phyloP scores from a whole-genome alignment of 2,888 invertebrate genomes.

The Pristionchus japonicus region DNA sequence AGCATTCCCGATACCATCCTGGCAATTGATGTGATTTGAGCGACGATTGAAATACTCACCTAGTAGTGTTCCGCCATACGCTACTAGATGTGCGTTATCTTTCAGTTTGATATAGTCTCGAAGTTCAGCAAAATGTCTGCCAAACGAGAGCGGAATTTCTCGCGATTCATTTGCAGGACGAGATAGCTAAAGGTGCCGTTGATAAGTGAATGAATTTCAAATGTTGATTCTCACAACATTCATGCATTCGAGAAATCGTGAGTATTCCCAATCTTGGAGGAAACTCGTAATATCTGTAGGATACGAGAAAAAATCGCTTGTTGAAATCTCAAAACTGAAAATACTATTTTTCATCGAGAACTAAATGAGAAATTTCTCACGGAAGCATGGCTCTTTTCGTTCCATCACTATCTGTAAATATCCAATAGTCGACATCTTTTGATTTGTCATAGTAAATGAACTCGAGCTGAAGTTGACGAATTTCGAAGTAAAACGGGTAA shows the following conservation, averaged over 20 bases:
- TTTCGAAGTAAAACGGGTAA: no score
- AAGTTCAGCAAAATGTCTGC: neutral
- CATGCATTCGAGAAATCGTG: neutral
- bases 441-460: neutral
- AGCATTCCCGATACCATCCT: constrained; percentile 10
- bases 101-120: neutral
- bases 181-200: neutral
- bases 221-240: neutral
- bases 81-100: neutral
- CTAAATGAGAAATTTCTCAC: neutral
- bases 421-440: neutral
- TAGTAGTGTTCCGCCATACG: neutral
- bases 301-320: neutral
- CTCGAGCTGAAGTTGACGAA: neutral
- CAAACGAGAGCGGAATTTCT: neutral
- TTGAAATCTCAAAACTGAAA: neutral
- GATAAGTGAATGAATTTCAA: neutral
- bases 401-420: neutral
- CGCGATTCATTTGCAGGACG: neutral
- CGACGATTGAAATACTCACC: neutral
- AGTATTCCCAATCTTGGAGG: neutral
- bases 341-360: neutral
- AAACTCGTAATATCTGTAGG: neutral
- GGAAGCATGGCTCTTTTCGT: neutral
- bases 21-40: no score